Conservation (phyloP, 1,140 invertebrate genomes). For the Andrena cerasifolii region DNA sequence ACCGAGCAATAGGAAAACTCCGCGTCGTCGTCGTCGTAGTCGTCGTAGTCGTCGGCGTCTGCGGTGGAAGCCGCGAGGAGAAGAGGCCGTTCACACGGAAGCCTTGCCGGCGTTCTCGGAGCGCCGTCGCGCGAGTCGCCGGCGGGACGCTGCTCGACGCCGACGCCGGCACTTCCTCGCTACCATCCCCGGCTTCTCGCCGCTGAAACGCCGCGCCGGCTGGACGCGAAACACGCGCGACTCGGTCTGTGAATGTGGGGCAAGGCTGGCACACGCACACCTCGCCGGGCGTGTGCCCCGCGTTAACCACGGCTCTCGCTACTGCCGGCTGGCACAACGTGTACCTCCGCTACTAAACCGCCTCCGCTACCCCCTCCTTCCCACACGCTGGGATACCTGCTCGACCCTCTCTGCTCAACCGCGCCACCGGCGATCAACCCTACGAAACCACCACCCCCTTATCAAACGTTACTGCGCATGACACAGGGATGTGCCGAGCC, state of each 20-base stretch:
- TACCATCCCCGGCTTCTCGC: conserved; percentile 44
- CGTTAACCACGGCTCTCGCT: conserved; percentile 78
- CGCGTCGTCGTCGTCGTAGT: conserved; percentile 7
- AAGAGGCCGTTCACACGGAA: conserved; percentile 60
- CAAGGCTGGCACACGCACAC: conserved; percentile 40
- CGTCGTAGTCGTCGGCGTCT: conserved; percentile 8
- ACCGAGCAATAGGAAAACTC: conserved; percentile 1
- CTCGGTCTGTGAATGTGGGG: conserved; percentile 29
- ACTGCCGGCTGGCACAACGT: conserved; percentile 81
- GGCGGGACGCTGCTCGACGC: conserved; percentile 62
- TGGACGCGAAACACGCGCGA: conserved; percentile 39
- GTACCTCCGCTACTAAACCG: conserved; percentile 78
- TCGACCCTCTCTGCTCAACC: conserved; percentile 26
- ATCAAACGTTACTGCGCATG: conserved; percentile 46
- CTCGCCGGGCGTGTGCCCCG: conserved; percentile 69
- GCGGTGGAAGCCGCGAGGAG: background rate
- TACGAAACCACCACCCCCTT: conserved; percentile 55
- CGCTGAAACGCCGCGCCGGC: conserved; percentile 18
- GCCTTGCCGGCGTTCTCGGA: conserved; percentile 52
- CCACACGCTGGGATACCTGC: conserved; percentile 56
- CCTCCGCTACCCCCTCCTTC: conserved; percentile 43
- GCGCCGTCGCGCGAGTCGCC: conserved; percentile 51
- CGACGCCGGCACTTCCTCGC: conserved; percentile 63
- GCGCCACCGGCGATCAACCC: conserved; percentile 54
- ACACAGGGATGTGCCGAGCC: conserved; percentile 39